Base-by-base conservation (phyloP, 2,113 vertebrate genomes). In the Zootoca vivipara region DNA sequence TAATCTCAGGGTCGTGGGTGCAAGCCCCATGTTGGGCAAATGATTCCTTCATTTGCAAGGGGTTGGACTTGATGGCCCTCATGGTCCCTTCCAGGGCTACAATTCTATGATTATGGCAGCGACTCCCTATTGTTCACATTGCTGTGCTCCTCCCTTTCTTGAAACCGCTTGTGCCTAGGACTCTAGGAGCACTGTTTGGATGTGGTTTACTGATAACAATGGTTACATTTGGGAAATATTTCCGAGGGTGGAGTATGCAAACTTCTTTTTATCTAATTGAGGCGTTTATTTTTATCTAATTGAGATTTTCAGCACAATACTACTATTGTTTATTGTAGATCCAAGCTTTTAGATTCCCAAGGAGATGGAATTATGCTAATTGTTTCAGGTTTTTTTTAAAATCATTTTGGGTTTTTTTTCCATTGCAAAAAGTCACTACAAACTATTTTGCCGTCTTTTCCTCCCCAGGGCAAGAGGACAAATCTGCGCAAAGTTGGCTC, bases 401-500 rank as follows among this genome's bases (percentile, higher is more conserved):
- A 72, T 30, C 5, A 30, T 92, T 6, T 8, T 81, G 58, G 82
- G 33, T n/a, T 35, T 18, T 10, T 8, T 72, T 35, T 42, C 4
- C 77, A 77, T 6, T 82, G 52, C 30, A 33, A 26, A 33, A 15
- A 24, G 38, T 73, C 85, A 9, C 5, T 87, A 89, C 26, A 30
- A 28, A 30, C 6, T 7, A 58, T 58, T 78, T 87, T 88, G 20
- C 73, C 2, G 52, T 46, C 10, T 13, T 75, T 93, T 86, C 67
- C 40, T 65, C 77, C 16, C 1, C 93, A 99, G 99, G 99, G 98
- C 65, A 99, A 99, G 94, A 98, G 99, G 94, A 99, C 99, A 0
- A 99, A 99, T 93, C 92, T 99, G 93, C 98, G 98, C 28, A 99
- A 99, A 95, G 89, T 87, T 0, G 98, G 97, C 42, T 99, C 99